Conservation (phyloP, 2,797 vertebrate genomes). For the Ataeniobius toweri region DNA sequence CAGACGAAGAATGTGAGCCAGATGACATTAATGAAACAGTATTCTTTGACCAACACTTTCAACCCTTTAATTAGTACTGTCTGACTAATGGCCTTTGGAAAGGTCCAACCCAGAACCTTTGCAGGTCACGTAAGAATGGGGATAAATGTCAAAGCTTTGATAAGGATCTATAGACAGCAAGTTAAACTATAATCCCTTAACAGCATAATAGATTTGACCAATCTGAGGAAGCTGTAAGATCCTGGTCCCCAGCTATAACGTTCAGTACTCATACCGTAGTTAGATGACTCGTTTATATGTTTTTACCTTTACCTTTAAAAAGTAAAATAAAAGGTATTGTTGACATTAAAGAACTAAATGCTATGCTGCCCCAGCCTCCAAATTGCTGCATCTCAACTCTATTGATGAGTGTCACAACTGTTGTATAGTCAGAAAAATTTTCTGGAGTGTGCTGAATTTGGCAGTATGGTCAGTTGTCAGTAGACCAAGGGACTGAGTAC, state of each 20-base stretch:
- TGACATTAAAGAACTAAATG: background rate
- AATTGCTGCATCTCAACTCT: background rate
- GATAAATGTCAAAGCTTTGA: slow-evolving; percentile 21
- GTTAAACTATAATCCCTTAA: background rate
- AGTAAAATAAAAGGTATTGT: background rate
- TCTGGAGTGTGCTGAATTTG: too few relatives aligned
- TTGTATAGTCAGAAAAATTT: background rate
- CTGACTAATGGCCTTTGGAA: slow-evolving; percentile 68
- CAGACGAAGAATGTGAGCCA: slow-evolving; percentile 66
- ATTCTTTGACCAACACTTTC: slow-evolving; percentile 60
- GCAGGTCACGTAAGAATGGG: slow-evolving; percentile 42
- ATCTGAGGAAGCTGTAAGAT: background rate
- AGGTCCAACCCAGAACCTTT: slow-evolving; percentile 46
- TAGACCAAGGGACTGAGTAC: background rate
- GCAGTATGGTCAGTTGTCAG: background rate
- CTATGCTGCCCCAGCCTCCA: background rate
- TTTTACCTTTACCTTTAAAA: background rate
- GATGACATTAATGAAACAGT: slow-evolving; percentile 68
- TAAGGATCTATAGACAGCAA: background rate
- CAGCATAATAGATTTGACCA: background rate
- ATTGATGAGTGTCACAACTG: background rate
- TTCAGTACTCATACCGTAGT: background rate
- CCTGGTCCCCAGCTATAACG: background rate
- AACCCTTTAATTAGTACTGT: slow-evolving; percentile 76
- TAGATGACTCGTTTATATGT: background rate